Evolutionary conservation across 2,888 invertebrate species (phyloP), one percentile per base, ranked within the genome.

Genomic region (Drosophila neotestacea): DNA sequence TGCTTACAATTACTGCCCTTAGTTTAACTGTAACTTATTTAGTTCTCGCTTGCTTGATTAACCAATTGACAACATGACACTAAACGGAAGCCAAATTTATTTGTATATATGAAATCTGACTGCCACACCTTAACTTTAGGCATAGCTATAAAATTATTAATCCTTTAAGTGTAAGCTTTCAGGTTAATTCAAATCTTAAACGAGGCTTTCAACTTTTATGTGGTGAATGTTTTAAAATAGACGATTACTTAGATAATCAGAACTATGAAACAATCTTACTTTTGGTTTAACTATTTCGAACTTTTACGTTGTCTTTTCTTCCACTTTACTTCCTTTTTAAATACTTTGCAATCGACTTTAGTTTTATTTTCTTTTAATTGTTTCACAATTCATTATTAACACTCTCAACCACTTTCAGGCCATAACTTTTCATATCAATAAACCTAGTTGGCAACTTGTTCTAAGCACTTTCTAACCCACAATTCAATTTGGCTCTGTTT

Each of bases 41-140:
- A 32, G 39, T 27, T 30, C 6, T 4, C 16, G 73, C 75, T 75
- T 76, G 64, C 70, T 70, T 75, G 9, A 50, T 47, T 73, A 58
- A 73, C 59, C 47, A 30, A 68, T 44, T 28, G 71, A 73, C 71
- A 6, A 28, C 9, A 54, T 6, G 41, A 64, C 39, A 51, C 60
- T 60, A 6, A 54, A 71, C 46, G 34, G 7, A 42, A 28, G 13
- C 41, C 13, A 16, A 34, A 27, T 27, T 27, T 44, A 28, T 30
- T 9, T 46, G 1, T 34, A 4, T 65, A 50, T 27, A 56, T 50
- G 10, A 11, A 30, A 56, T 28, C 22, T 41, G 47, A 42, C 48
- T 41, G n/a, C 10, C 28, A 60, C n/a, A 16, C 42, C 5, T 28
- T 30, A 13, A 42, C 2, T 27, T 28, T 13, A 56, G 9, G 6